These are phyloP conservation scores for Zenarchopterus dispar DNA, from an alignment of 2,797 vertebrate genomes.

Conservation along the genomic window DNA sequence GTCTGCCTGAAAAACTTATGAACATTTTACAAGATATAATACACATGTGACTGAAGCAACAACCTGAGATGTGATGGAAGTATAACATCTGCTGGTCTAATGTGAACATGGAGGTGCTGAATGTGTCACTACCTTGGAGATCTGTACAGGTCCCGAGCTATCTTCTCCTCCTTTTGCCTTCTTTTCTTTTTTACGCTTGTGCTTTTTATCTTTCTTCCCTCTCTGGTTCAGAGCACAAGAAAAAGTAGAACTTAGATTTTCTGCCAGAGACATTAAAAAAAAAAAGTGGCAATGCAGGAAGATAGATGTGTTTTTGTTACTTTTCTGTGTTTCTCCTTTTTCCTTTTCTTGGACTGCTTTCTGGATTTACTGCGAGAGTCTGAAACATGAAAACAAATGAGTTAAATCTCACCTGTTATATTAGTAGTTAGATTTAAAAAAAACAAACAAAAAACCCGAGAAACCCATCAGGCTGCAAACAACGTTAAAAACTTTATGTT, in stretches of 20 bases:
- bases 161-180: constrained; percentile 85
- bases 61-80: background rate
- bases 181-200: constrained; percentile 89
- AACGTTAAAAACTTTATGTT: background rate
- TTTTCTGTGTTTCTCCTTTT: constrained; percentile 91
- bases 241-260: background rate
- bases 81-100: background rate
- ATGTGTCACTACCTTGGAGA: constrained; percentile 85
- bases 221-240: constrained; percentile 62
- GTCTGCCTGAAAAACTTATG: no score
- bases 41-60: background rate
- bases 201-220: constrained; percentile 86
- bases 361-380: constrained; percentile 85
- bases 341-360: constrained; percentile 87
- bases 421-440: background rate
- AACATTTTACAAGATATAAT: background rate
- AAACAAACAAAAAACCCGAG: background rate
- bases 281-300: background rate
- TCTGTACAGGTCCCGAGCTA: constrained; percentile 86
- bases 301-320: constrained; percentile 58
- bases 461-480: background rate
- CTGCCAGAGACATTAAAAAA: background rate
- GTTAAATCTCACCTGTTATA: background rate
- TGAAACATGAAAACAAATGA: constrained; percentile 32
- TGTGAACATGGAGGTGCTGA: background rate